These are phyloP conservation scores for Hippopotamus amphibius DNA, from an alignment of 2,113 vertebrate species.

Conservation along the genomic window DNA sequence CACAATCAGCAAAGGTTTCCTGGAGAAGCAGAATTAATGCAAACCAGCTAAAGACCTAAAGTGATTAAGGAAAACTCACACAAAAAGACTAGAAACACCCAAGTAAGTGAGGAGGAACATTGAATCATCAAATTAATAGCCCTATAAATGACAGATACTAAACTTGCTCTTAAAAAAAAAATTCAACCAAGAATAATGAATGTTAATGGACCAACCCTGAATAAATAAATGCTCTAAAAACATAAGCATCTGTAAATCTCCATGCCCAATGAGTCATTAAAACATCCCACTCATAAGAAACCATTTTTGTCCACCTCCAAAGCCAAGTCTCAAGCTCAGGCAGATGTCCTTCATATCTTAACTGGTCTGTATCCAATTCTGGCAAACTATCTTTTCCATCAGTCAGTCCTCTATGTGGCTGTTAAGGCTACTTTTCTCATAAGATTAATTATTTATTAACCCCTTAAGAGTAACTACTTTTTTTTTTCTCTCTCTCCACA, in stretches of 20 bases:
- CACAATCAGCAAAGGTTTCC: neutral
- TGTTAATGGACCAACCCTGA: constrained; percentile 44
- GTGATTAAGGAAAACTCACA: constrained; percentile 40
- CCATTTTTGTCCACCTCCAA: neutral
- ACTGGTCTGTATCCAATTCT: neutral
- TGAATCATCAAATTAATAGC: constrained; percentile 64
- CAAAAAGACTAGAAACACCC: neutral
- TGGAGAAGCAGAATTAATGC: constrained; percentile 49
- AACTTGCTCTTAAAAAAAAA: constrained; percentile 54
- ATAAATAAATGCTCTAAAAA: constrained; percentile 58
- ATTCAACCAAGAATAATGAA: neutral
- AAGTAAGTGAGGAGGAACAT: constrained; percentile 23
- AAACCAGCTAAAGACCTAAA: constrained; percentile 9
- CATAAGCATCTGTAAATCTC: constrained; percentile 54
- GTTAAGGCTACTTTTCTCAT: neutral
- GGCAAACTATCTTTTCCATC: neutral
- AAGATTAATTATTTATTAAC: neutral
- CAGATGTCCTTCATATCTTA: neutral
- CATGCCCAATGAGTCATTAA: constrained; percentile 25
- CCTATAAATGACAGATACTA: constrained; percentile 52
- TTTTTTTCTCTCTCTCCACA: neutral
- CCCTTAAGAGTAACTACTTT: neutral
- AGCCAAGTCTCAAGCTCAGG: neutral
- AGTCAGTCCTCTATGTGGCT: neutral
- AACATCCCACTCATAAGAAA: constrained; percentile 28